Evolutionary conservation across 2,888 invertebrate genomes (phyloP), one percentile per base, ranked within the genome.

Genomic region (Caenorhabditis sp.): DNA sequence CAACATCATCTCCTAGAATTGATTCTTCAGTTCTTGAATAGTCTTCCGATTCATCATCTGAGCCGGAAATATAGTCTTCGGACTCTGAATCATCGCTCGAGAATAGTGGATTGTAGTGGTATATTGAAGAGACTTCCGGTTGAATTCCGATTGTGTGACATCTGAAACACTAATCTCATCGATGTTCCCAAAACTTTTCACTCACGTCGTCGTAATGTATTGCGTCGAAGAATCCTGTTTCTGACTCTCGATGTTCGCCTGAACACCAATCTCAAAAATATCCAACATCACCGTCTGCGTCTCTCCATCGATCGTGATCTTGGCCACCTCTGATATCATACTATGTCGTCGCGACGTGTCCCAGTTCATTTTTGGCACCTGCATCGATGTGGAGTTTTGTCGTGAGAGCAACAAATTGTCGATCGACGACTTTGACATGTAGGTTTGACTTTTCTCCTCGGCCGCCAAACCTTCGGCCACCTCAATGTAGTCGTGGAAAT

Each of bases 121-220:
- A 78, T 14, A 83, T 79, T 21, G 75, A 80, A 0, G 84, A 84
- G 5, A 84, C 83, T 74, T 84, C 84, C 2, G 84, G 84, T 64
- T 84, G 84, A 21, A 83, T 79, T 37, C 82, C 84, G 23, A 80
- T 80, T 49, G 57, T 6, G 66, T 62, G 37, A 65, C 70, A 24
- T 62, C 70, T 37, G 43, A 43, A 43, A 43, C n/a, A n/a, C 3
- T 43, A 17, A 43, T 17, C 17, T 14, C 6, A 17, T 5, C 17
- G 6, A 43, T 17, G 14, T 43, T 43, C 3, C 17, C 2, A 17
- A 43, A 10, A 43, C 6, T 17, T 17, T 17, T 43, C 2, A 43
- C 17, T 43, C 17, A 43, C 43, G 14, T 43, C 12, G 43, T 43
- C 6, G 14, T 17, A 10, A 10, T 5, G 17, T 43, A 43, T 17